Evolutionary conservation across 2,113 vertebrate species (phyloP), one percentile per base, ranked within the genome.

Genomic region (Sarotherodon lohbergeri): DNA sequence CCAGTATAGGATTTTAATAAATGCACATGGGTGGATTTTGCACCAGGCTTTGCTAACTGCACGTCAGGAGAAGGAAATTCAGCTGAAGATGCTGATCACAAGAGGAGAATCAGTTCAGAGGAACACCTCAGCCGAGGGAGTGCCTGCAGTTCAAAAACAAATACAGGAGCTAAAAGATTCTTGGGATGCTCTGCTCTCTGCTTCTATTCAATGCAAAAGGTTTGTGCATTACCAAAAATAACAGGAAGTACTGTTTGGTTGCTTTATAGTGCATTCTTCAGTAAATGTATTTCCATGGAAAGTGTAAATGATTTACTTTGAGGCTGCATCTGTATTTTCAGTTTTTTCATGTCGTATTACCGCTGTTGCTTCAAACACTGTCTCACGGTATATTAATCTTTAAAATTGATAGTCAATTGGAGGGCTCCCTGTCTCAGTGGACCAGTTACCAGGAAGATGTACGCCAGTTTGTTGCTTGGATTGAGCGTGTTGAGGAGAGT

Each of bases 371-470:
- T 7, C 8, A 9, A 24, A 14, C 5, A 52, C 2, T 78, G 4
- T 84, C 50, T 90, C 13, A 86, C 29, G n/a, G 13, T 22, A 6
- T 27, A 87, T 7, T 63, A 10, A 32, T 80, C 24, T 96, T 63
- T 8, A 56, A 79, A 86, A 3, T 7, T 93, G 92, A 82, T 97
- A 99, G 99, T 92, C 99, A 99, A 90, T 96, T 99, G 46, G 99
- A 99, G 91, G 97, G 97, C 9, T 97, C 98, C 2, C 96, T 99
- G 19, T 99, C 98, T 22, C 98, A 99, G 92, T 99, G 98, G 99
- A 99, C 98, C 43, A 99, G 98, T 92, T 99, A 99, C 81, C 98
- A 99, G 94, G 99, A 99, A 93, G 98, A 99, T 2, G 96, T 99
- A 6, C 96, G 91, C 2, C 98, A 98, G 96, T 99, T 99, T 95